phyloP scores from a whole-genome alignment of 1,140 invertebrate genomes.

The Eciton burchellii region DNA sequence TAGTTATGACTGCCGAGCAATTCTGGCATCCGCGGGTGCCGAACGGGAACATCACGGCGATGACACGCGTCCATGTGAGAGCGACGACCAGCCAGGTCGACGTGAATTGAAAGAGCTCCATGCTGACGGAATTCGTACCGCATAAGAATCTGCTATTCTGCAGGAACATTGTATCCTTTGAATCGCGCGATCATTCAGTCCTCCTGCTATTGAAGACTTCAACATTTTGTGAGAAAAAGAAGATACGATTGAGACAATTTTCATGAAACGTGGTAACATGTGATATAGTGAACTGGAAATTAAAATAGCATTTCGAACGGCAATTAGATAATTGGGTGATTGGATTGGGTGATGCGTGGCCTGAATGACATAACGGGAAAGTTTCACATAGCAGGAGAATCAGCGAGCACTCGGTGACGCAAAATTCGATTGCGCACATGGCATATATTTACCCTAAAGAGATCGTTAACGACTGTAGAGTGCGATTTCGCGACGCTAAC shows the following conservation, averaged over 20 bases:
- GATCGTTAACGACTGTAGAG: slow-evolving; percentile 74
- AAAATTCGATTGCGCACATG: background rate
- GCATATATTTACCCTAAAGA: slow-evolving; percentile 77
- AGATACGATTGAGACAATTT: too few species aligned
- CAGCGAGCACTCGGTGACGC: too few species aligned
- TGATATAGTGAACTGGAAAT: too few species aligned
- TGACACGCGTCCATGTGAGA: slow-evolving; percentile 76
- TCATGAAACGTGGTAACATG: too few species aligned
- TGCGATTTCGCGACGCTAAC: slow-evolving; percentile 78
- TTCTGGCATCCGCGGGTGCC: slow-evolving; percentile 64
- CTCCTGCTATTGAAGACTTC: background rate
- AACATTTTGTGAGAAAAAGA: too few species aligned
- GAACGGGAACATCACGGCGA: slow-evolving; percentile 76
- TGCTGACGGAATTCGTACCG: slow-evolving; percentile 71
- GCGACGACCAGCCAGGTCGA: slow-evolving; percentile 78
- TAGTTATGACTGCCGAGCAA: slow-evolving; percentile 70
- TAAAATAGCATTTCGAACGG: too few species aligned
- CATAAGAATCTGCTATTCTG: slow-evolving; percentile 77
- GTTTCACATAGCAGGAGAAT: background rate
- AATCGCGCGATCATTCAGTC: background rate
- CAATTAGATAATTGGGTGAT: too few species aligned
- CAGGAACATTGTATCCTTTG: slow-evolving; percentile 47
- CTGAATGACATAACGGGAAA: background rate
- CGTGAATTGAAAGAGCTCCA: slow-evolving; percentile 79
- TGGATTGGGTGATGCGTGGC: too few species aligned